phyloP scores from a whole-genome alignment of 2,888 invertebrate genomes.

The Caenorhabditis imperialis region DNA sequence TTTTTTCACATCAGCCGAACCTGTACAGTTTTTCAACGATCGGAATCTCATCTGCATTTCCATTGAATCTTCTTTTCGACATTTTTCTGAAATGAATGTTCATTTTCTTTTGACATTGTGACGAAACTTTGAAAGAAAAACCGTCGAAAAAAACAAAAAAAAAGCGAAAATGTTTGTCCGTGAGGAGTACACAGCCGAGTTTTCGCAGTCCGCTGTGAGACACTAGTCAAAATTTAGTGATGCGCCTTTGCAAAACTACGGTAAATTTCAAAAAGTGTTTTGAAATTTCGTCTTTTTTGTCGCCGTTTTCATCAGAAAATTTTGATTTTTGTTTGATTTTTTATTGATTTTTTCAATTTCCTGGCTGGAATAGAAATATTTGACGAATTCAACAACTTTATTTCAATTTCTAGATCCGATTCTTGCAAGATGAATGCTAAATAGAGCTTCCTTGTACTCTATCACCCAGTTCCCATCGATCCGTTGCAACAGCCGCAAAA shows the following conservation, averaged over 20 bases:
- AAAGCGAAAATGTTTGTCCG: conserved; percentile 19
- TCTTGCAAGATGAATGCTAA: too few relatives aligned
- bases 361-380: neutral
- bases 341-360: neutral
- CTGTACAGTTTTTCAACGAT: conserved; percentile 75
- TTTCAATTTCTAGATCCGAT: too few relatives aligned
- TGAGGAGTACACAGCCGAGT: conserved; percentile 34
- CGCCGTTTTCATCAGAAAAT: neutral
- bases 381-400: neutral
- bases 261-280: neutral
- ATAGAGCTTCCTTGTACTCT: too few relatives aligned
- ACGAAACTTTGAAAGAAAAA: neutral
- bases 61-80: conserved; percentile 64
- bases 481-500: too few relatives aligned
- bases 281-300: neutral
- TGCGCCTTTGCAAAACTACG: conserved; percentile 10
- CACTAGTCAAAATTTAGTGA: neutral
- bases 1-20: conserved; percentile 30
- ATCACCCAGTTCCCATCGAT: too few relatives aligned
- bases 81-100: conserved; percentile 8
- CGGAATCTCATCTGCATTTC: conserved; percentile 65
- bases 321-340: conserved; percentile 1
- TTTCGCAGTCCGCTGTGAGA: conserved; percentile 8
- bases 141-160: conserved; percentile 1
- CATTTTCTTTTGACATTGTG: neutral